These are phyloP conservation scores for Antigone vipio DNA, from an alignment of 2,113 vertebrate species.

Conservation along the genomic window DNA sequence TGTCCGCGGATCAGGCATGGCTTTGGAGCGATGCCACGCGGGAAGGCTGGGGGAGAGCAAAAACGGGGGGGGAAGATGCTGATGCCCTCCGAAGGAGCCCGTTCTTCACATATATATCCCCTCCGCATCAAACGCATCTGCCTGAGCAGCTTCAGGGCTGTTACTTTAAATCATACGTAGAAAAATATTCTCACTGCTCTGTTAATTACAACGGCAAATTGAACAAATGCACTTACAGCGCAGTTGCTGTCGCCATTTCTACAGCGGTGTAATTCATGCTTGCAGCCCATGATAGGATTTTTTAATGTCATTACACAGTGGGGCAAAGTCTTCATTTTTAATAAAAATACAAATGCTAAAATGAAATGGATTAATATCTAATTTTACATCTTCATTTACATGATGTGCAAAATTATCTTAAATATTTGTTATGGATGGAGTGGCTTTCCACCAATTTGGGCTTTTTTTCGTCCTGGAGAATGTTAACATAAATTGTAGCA, in stretches of 20 bases:
- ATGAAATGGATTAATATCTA: slow-evolving; percentile 76
- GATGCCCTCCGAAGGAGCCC: not conserved
- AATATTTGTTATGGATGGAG: slow-evolving; percentile 77
- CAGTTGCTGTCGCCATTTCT: slow-evolving; percentile 23
- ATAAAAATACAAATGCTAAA: slow-evolving; percentile 70
- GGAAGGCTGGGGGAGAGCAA: not conserved
- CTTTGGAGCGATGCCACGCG: rapidly evolving
- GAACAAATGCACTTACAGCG: slow-evolving; percentile 52
- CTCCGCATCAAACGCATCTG: not conserved
- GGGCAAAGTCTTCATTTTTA: slow-evolving; percentile 63
- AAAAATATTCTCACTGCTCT: not conserved
- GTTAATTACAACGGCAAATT: slow-evolving; percentile 62
- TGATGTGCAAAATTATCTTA: slow-evolving; percentile 74
- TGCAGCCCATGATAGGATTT: slow-evolving; percentile 23
- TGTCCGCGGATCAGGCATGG: rapidly evolving
- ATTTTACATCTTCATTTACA: slow-evolving; percentile 75
- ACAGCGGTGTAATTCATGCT: slow-evolving; percentile 22
- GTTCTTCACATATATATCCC: rapidly evolving
- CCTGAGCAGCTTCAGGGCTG: not conserved
- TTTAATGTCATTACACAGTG: slow-evolving; percentile 48
- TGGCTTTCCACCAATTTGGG: slow-evolving; percentile 70
- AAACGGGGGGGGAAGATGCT: not conserved
- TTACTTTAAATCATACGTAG: not conserved
- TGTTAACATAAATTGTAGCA: slow-evolving; percentile 81
- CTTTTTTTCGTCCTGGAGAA: slow-evolving; percentile 48